Base-by-base conservation (phyloP, 2,888 invertebrate species). In the Cepaea hortensis region DNA sequence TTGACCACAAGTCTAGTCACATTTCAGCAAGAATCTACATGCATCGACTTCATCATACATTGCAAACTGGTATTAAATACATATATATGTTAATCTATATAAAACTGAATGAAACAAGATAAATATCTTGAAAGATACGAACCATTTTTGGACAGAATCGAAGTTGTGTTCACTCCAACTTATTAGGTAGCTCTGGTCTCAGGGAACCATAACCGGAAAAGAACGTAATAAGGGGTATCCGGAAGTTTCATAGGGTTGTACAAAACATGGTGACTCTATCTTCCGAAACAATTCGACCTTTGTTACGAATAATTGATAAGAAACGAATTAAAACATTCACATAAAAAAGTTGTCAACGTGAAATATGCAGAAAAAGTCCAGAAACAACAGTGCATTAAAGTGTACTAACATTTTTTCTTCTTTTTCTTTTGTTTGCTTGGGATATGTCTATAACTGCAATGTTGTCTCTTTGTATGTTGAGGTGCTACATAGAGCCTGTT, bases 181-280 rank as follows among this genome's bases (percentile, higher is more conserved):
- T 70, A 4, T 3, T 61, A n/a, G 85, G 77, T 85, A 85, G 85
- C 85, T 50, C 62, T 48, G 85, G 85, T 85, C 85, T 85, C 70
- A 76, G 85, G 84, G 84, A 62, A 84, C 84, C 84, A 61, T 85
- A 79, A 85, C 79, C 65, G 85, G 85, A 85, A 85, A 85, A 85
- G 85, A 77, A 85, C 77, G 68, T 70, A 50, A 3, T 7, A 7
- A 9, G 35, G 50, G 11, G n/a, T 4, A 68, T 2, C 4, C 6
- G 20, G 23, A 23, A 73, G 18, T 6, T 73, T 23, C 6, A 35
- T 73, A 73, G 55, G 55, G 7, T 55, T 11, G 7, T 55, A 55
- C 55, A 55, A 55, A 55, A 55, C 55, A 55, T 55, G 55, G 55
- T 11, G 7, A 11, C 7, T 55, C 0, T 6, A 0, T 11, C 55